A percentile compares a stretch with the other conserved stretches of the same genome.
Evolutionary conservation across 2,113 vertebrate species (phyloP).

Genomic region (Montifringilla adamsi): DNA sequence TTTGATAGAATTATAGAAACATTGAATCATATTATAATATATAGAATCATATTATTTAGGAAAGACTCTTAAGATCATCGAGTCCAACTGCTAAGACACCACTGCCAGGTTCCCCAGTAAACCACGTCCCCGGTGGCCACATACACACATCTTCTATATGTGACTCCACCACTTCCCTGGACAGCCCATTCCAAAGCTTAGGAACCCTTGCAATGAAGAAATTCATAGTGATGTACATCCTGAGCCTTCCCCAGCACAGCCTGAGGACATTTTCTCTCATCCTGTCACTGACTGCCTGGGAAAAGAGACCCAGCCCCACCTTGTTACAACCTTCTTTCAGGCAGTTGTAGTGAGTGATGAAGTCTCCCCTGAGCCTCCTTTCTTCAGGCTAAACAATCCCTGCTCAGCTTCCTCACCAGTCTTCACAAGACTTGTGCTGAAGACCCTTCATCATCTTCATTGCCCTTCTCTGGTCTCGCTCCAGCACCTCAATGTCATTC

Average conservation of each 20-base stretch:
- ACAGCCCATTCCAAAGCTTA: background rate
- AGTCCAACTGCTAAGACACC: background rate
- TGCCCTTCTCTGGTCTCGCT: rapidly evolving
- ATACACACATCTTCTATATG: rapidly evolving
- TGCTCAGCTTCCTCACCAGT: background rate
- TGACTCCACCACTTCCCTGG: too few species aligned
- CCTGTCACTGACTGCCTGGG: background rate
- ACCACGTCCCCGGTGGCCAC: background rate
- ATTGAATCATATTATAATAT: background rate
- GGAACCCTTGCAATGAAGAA: background rate
- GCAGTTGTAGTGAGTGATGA: background rate
- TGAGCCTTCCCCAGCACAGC: background rate
- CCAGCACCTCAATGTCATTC: background rate
- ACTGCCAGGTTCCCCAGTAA: background rate
- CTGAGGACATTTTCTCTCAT: background rate
- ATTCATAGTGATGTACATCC: background rate
- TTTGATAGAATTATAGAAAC: background rate
- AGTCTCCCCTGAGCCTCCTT: background rate
- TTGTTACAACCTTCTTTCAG: too few species aligned
- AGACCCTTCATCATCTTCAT: background rate
- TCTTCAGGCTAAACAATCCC: background rate
- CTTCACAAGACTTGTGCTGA: background rate
- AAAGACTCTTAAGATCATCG: background rate
- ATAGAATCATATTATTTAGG: background rate
- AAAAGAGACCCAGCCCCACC: background rate